Base-by-base conservation (phyloP, 2,888 invertebrate genomes). In the Busseola fusca region DNA sequence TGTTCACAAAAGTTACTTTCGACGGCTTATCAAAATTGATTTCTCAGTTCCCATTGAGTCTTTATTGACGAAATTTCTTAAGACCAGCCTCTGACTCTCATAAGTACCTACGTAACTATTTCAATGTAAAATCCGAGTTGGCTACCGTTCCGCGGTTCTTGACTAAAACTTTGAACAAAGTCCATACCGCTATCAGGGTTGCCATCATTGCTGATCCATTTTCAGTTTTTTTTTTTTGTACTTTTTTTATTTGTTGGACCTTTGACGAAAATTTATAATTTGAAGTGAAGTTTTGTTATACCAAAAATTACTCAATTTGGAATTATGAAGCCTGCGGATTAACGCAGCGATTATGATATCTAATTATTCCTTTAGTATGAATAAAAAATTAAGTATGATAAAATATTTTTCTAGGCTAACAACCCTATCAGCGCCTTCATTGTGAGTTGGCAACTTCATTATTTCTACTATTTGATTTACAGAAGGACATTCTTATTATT, bases 391-490 rank as follows among this genome's bases (percentile, higher is more conserved):
- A 6, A 34, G 9, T 34, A 6, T 50, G 18, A 30, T 18, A 58
- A 48, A 25, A 30, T n/a, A 37, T 58, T 25, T 63, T 66, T 54
- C 18, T 50, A 40, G 48, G 45, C 69, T 52, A 72, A 57, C 78
- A 81, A 72, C 80, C 77, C 79, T 78, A 60, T 16, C 27, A 75
- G 79, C 72, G 80, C 75, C 76, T 84, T 84, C 76, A 80, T 81
- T 83, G 81, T 80, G 72, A 85, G 78, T 85, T 87, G 64, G 73
- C 78, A 84, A 87, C 78, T 87, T 86, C 81, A 87, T 85, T 87
- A 85, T 80, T 80, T 76, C 71, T 80, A 74, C 75, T 75, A 80
- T 83, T 84, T 80, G 77, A 80, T 67, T 83, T 68, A 72, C 65
- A 75, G 59, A 73, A 76, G 59, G 72, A 67, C 56, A 67, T 68